Evolutionary conservation across 2,888 invertebrate genomes (phyloP).

Genomic region (Salticus scenicus): DNA sequence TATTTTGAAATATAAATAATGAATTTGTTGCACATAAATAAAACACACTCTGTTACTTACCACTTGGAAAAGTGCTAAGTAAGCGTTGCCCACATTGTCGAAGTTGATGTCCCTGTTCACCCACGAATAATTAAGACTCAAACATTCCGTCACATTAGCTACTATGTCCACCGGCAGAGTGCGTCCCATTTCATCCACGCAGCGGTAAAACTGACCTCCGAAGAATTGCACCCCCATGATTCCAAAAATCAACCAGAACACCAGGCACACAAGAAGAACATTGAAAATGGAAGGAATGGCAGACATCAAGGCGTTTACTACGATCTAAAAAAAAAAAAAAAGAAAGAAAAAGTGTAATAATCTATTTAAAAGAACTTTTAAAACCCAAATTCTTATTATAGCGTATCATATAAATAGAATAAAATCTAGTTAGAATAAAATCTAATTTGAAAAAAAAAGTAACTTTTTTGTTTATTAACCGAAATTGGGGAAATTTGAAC

Average conservation of each 20-base stretch:
- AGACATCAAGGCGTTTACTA: slow-evolving; percentile 98
- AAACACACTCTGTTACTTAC: slow-evolving; percentile 74
- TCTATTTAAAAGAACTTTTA: too few species aligned
- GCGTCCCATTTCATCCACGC: slow-evolving; percentile 88
- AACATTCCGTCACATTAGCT: slow-evolving; percentile 89
- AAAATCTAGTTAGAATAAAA: too few species aligned
- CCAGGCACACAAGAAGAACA: slow-evolving; percentile 98
- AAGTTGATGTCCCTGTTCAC: slow-evolving; percentile 98
- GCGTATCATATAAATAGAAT: too few species aligned
- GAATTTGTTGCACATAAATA: too few species aligned
- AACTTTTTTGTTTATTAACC: too few species aligned
- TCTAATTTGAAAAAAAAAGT: too few species aligned
- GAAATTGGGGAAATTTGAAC: too few species aligned
- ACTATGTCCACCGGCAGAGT: slow-evolving; percentile 88
- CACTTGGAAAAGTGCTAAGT: slow-evolving; percentile 97
- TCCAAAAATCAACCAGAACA: slow-evolving; percentile 99
- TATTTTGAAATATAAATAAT: too few species aligned
- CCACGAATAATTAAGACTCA: slow-evolving; percentile 88
- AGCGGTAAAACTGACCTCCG: slow-evolving; percentile 96
- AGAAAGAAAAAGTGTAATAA: too few species aligned
- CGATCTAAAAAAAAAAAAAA: slow-evolving; percentile 85
- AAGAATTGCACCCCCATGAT: slow-evolving; percentile 99
- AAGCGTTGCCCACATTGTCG: slow-evolving; percentile 97
- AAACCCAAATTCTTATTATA: too few species aligned
- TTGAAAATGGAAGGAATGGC: slow-evolving; percentile 99